Conservation (phyloP, 92 coral and sea anemone species). For the Pocillopora meandrina region DNA sequence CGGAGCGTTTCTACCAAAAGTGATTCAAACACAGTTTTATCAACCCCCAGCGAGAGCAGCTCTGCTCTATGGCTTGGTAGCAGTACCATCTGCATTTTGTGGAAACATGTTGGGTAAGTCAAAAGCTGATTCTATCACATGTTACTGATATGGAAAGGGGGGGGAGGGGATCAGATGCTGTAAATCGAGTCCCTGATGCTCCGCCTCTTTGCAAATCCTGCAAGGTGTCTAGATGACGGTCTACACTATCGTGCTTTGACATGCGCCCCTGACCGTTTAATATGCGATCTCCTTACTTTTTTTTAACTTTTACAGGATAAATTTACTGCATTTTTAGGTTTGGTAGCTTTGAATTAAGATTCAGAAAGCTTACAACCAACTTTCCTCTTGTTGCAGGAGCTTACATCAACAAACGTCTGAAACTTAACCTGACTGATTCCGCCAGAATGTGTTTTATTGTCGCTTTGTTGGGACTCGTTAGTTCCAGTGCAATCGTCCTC, state of each 20-base stretch:
- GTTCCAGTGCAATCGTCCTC: slow-evolving; percentile 48
- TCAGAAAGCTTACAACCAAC: background rate
- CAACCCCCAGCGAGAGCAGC: slow-evolving; percentile 34
- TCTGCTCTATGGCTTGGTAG: slow-evolving; percentile 40
- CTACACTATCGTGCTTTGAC: no score
- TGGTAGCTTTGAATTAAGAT: background rate
- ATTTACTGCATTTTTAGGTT: background rate
- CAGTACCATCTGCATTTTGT: slow-evolving; percentile 15
- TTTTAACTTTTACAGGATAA: no score
- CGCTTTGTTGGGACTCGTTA: slow-evolving; percentile 45
- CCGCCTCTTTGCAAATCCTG: no score
- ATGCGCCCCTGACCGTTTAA: no score
- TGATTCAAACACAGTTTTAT: slow-evolving; percentile 39
- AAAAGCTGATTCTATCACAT: background rate
- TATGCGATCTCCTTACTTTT: no score
- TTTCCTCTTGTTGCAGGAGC: slow-evolving; percentile 61
- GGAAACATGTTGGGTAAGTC: slow-evolving; percentile 60
- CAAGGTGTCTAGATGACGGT: no score
- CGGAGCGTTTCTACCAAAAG: slow-evolving; percentile 51
- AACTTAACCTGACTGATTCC: slow-evolving; percentile 60
- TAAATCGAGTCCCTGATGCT: no score
- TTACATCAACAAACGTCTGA: slow-evolving; percentile 73
- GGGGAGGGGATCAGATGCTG: background rate
- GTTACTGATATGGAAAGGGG: background rate
- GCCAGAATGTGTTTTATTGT: slow-evolving; percentile 86